phyloP scores from a whole-genome alignment of 2,888 invertebrate genomes.

The Eremobia ochroleuca region DNA sequence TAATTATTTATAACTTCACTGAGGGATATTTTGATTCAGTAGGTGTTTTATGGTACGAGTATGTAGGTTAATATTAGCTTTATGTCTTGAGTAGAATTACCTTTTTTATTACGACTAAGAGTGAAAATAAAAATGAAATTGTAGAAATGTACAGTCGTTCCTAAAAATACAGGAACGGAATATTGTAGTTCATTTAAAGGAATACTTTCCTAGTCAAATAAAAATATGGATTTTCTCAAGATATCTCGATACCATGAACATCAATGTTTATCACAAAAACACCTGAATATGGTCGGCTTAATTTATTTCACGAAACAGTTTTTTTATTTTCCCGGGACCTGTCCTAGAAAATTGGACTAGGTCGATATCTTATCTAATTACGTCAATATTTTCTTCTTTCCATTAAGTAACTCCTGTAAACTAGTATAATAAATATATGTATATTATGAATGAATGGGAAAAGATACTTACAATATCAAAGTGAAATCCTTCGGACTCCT shows the following conservation, averaged over 20 bases:
- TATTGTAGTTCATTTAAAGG: background rate
- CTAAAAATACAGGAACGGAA: background rate
- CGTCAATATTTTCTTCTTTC: background rate
- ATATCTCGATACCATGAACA: background rate
- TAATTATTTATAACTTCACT: background rate
- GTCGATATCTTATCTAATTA: background rate
- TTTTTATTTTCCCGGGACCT: background rate
- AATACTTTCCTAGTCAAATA: background rate
- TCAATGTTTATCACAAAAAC: background rate
- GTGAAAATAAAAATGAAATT: background rate
- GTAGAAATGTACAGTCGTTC: background rate
- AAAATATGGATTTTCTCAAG: background rate
- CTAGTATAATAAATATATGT: background rate
- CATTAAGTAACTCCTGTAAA: background rate
- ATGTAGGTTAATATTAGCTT: background rate
- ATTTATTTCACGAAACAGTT: background rate
- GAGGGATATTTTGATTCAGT: background rate
- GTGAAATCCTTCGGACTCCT: conserved; percentile 48
- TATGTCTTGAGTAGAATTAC: background rate
- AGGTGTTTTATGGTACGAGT: background rate
- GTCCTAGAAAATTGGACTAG: background rate
- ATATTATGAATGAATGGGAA: background rate
- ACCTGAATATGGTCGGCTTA: too few species aligned
- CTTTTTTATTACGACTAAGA: background rate
- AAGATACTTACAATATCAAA: conserved; percentile 58